Conservation (phyloP, 1,140 invertebrate genomes). For the Carposina sasakii region DNA sequence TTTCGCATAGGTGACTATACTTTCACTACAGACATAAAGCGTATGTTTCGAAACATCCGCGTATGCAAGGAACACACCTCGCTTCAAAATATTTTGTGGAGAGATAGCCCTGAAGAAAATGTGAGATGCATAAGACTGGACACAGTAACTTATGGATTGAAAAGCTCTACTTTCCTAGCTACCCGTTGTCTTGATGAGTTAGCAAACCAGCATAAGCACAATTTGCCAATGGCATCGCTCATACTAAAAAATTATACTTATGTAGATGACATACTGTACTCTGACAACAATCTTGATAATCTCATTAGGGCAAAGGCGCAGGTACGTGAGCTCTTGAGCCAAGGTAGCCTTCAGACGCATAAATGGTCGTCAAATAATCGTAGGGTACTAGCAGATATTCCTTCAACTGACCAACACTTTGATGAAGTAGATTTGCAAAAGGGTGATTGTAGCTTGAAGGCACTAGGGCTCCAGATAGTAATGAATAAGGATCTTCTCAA, state of each 20-base stretch:
- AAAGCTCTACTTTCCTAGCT: neutral
- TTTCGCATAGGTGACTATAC: slow-evolving; percentile 1
- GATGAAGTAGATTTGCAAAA: slow-evolving; percentile 14
- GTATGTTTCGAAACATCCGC: slow-evolving; percentile 1
- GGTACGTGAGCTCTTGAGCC: neutral
- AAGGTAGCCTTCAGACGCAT: neutral
- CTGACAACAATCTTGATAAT: neutral
- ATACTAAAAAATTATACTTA: slow-evolving; percentile 8
- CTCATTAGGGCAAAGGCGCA: neutral
- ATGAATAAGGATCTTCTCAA: slow-evolving; percentile 15
- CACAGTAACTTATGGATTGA: slow-evolving; percentile 3
- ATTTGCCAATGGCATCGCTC: neutral
- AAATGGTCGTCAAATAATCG: slow-evolving; percentile 5
- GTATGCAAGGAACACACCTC: neutral
- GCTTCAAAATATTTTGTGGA: slow-evolving; percentile 9
- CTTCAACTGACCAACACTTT: neutral
- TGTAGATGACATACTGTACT: slow-evolving; percentile 1
- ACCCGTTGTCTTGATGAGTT: slow-evolving; percentile 5
- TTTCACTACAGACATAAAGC: neutral
- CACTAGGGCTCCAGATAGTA: slow-evolving; percentile 13
- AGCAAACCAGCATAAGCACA: neutral
- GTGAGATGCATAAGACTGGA: slow-evolving; percentile 3
- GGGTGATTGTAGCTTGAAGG: slow-evolving; percentile 12
- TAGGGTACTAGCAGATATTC: neutral
- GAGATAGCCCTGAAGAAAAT: neutral